phyloP scores from a whole-genome alignment of 37 sponge, comb jelly and placozoan genomes.

The Petrosia ficiformis region DNA sequence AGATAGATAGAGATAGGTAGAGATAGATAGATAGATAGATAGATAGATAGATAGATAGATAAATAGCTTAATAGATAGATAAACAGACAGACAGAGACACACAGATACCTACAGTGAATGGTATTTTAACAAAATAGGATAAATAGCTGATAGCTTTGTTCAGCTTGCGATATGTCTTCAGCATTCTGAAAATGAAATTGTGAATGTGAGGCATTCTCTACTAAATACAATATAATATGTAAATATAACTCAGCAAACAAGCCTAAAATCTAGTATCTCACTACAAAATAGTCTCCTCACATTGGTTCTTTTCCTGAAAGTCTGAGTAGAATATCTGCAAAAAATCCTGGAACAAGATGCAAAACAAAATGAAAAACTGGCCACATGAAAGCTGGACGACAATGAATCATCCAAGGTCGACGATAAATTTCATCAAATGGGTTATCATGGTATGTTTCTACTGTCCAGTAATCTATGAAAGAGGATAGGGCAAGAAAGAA shows the following conservation, averaged over 20 bases:
- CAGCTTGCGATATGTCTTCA: constrained; percentile 42
- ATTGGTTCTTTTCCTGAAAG: constrained; percentile 67
- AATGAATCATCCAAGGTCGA: constrained; percentile 28
- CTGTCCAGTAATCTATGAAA: constrained; percentile 32
- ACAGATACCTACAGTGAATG: constrained; percentile 66
- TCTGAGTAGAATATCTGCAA: constrained; percentile 51
- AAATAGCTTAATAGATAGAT: too few relatives aligned
- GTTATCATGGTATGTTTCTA: constrained; percentile 10
- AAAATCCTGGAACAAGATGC: constrained; percentile 73
- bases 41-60: too few relatives aligned
- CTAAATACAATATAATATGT: too few relatives aligned
- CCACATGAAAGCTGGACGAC: constrained; percentile 39
- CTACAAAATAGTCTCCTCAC: too few relatives aligned
- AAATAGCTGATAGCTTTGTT: constrained; percentile 34
- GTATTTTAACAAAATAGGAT: constrained; percentile 36
- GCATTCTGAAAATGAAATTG: constrained; percentile 24
- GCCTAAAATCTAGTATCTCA: too few relatives aligned
- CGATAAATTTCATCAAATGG: constrained; percentile 73
- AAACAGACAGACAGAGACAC: too few relatives aligned
- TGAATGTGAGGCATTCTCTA: too few relatives aligned
- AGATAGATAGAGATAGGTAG: too few relatives aligned
- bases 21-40: too few relatives aligned
- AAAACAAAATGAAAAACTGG: constrained; percentile 52
- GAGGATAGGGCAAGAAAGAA: neutral
- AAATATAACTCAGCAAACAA: too few relatives aligned